Evolutionary conservation across 2,888 invertebrate genomes (phyloP).

Genomic region (Chesias legatella): DNA sequence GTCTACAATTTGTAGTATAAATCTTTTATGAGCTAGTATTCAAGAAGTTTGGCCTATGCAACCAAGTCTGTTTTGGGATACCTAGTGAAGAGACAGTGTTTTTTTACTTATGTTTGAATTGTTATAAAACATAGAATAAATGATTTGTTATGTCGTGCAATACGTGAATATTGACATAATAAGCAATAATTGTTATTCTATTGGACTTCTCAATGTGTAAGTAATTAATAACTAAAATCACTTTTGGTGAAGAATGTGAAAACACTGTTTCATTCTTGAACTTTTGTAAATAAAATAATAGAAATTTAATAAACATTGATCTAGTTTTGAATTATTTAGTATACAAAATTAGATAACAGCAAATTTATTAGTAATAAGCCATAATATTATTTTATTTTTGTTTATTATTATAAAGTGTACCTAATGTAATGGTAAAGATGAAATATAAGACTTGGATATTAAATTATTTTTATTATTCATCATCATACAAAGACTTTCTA

Average conservation of each 20-base stretch:
- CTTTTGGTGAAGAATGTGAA: slow-evolving; percentile 7
- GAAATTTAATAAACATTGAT: slow-evolving; percentile 22
- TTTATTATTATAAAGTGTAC: slow-evolving; percentile 29
- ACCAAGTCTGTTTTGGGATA: too few species aligned
- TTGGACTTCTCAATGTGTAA: slow-evolving; percentile 3
- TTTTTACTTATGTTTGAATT: too few species aligned
- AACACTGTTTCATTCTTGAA: slow-evolving; percentile 12
- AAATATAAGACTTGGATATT: slow-evolving; percentile 32
- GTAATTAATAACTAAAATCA: slow-evolving; percentile 1
- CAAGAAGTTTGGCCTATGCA: too few species aligned
- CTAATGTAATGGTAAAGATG: slow-evolving; percentile 51
- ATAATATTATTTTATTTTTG: slow-evolving; percentile 39
- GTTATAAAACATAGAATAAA: not conserved
- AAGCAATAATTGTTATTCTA: slow-evolving; percentile 10
- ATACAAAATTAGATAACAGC: slow-evolving; percentile 41
- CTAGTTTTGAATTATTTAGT: slow-evolving; percentile 30
- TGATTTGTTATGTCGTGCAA: slow-evolving; percentile 30
- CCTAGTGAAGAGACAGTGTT: too few species aligned
- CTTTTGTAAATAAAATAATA: slow-evolving; percentile 22
- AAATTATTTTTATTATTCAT: slow-evolving; percentile 47
- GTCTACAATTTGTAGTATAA: too few species aligned
- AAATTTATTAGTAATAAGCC: slow-evolving; percentile 30
- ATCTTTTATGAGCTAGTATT: too few species aligned
- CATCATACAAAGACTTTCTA: slow-evolving; percentile 57
- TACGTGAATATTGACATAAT: slow-evolving; percentile 24